Base-by-base conservation (phyloP, 2,113 vertebrate genomes). In the Origma solitaria region DNA sequence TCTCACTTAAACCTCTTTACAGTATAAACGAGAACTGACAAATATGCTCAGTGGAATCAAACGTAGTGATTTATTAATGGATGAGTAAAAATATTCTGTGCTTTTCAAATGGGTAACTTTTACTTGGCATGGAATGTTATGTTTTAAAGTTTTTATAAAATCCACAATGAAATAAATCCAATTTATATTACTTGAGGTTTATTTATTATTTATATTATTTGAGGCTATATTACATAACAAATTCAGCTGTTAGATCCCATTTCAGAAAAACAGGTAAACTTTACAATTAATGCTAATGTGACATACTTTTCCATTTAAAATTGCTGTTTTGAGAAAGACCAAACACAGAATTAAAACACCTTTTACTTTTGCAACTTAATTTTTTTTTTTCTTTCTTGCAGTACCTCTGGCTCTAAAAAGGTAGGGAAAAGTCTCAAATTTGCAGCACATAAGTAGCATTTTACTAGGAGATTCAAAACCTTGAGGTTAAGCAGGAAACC, bases 151-250 rank as follows among this genome's bases (percentile, higher is more conserved):
- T 64, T 42, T 30, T 31, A 14, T 22, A 50, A 87, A 69, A 82
- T 19, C 11, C 40, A 37, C 40, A 33, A 3, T 6, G 3, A 61
- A 89, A 75, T 61, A 56, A 66, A 62, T 51, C 6, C 11, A 42
- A 31, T 8, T 7, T 3, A 15, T 40, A n/a, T 11, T 47, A 4
- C 0, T 69, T 71, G n/a, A n/a, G n/a, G n/a, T n/a, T n/a, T n/a
- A n/a, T n/a, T n/a, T n/a, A n/a, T n/a, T n/a, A n/a, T n/a, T n/a
- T n/a, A n/a, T n/a, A n/a, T n/a, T n/a, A n/a, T n/a, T n/a, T n/a
- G n/a, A n/a, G n/a, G n/a, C n/a, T n/a, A n/a, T n/a, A n/a, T n/a
- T n/a, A n/a, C n/a, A n/a, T n/a, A n/a, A n/a, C 13, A 38, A n/a
- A 69, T 61, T 27, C 17, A 56, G 30, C 23, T 54, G 19, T 30